These are phyloP conservation scores for Eptesicus fuscus DNA, from an alignment of 2,113 vertebrate species.

Conservation along the genomic window DNA sequence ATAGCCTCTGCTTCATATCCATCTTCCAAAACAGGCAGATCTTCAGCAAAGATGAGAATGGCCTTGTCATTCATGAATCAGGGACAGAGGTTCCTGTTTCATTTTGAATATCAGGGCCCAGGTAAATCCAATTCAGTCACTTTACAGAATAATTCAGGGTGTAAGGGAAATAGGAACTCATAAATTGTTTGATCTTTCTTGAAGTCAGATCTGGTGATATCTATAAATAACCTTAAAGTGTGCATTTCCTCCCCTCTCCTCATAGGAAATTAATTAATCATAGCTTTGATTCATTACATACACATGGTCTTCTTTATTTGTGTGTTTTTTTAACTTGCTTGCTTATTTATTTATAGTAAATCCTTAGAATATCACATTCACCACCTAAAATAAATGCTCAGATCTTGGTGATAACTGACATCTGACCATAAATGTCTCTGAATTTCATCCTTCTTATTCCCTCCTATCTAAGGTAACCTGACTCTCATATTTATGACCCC, in stretches of 20 bases:
- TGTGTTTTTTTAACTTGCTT: background rate
- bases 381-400: background rate
- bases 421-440: background rate
- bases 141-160: background rate
- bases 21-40: background rate
- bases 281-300: background rate
- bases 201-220: background rate
- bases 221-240: background rate
- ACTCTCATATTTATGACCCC: background rate
- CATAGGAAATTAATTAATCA: background rate
- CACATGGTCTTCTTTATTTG: background rate
- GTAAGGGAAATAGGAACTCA: background rate
- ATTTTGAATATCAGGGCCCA: background rate
- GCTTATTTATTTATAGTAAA: background rate
- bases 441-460: background rate
- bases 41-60: background rate
- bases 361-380: background rate
- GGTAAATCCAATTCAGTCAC: background rate
- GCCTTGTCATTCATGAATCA: background rate
- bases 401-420: background rate
- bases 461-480: background rate
- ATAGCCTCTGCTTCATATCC: background rate
- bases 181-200: background rate
- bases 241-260: background rate
- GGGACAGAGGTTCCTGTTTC: background rate